Conservation (phyloP, 2,797 vertebrate species). For the Pelobates cultripes region DNA sequence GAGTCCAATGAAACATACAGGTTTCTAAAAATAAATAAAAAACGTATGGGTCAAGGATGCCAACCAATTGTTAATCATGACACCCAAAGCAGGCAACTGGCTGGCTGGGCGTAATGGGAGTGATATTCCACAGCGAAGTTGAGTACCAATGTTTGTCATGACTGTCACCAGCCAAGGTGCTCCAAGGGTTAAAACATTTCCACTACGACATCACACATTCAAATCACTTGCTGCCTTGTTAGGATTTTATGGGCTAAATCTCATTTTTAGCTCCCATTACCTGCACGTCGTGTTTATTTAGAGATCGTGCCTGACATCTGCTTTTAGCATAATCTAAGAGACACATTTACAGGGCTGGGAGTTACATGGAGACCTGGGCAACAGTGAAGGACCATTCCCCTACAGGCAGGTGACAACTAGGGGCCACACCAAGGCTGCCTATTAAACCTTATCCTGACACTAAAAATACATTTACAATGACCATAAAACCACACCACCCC, state of each 20-base stretch:
- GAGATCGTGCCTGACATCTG: conserved; percentile 60
- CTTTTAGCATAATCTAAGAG: conserved; percentile 52
- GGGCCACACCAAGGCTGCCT: background rate
- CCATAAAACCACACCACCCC: conserved; percentile 4
- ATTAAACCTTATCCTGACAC: background rate
- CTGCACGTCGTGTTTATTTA: conserved; percentile 32
- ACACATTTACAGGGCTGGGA: conserved; percentile 53
- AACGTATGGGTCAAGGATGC: too few species aligned
- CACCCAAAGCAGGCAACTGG: too few species aligned
- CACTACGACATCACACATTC: background rate
- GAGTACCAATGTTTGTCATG: too few species aligned
- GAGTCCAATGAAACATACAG: background rate
- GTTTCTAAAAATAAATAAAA: too few species aligned
- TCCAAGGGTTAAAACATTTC: background rate
- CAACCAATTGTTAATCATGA: too few species aligned
- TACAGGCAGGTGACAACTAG: conserved; percentile 20
- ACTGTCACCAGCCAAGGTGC: background rate
- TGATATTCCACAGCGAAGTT: too few species aligned
- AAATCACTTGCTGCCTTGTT: background rate
- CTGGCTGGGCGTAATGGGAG: too few species aligned
- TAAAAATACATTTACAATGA: conserved; percentile 15
- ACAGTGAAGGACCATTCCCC: conserved; percentile 56
- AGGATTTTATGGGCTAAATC: background rate
- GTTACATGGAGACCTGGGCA: conserved; percentile 58
- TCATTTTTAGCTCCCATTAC: conserved; percentile 3